phyloP scores from a whole-genome alignment of 2,797 vertebrate genomes.

The Pseudopleuronectes americanus region DNA sequence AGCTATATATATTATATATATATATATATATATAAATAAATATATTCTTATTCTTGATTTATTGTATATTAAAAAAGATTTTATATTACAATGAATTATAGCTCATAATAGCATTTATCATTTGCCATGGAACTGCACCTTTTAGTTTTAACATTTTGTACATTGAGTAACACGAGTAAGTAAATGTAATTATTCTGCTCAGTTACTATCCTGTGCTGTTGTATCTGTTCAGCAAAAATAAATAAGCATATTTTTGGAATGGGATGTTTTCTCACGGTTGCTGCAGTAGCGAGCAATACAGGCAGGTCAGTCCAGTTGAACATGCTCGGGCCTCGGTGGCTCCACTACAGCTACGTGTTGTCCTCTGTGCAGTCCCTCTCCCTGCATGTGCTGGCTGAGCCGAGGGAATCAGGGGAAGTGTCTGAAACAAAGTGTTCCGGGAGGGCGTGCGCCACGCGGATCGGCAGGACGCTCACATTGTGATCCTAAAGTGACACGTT shows the following conservation, averaged over 20 bases:
- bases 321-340: constrained; percentile 26
- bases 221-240: too few relatives aligned
- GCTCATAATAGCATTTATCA: not conserved
- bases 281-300: not conserved
- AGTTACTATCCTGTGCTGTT: too few relatives aligned
- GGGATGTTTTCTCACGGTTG: constrained; percentile 2
- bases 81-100: too few relatives aligned
- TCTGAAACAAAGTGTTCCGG: constrained; percentile 36
- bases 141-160: too few relatives aligned
- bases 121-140: not conserved
- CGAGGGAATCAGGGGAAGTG: constrained; percentile 33
- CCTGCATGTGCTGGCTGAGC: constrained; percentile 50
- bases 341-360: constrained; percentile 16
- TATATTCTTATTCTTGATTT: too few relatives aligned
- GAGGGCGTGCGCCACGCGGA: constrained; percentile 21
- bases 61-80: not conserved
- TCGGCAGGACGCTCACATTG: not conserved
- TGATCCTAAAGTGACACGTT: constrained; percentile 13
- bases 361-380: not conserved
- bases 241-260: too few relatives aligned
- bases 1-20: not conserved
- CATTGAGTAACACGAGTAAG: too few relatives aligned
- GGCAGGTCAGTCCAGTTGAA: constrained; percentile 10
- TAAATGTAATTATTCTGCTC: too few relatives aligned
- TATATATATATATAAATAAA: too few relatives aligned